Base-by-base conservation (phyloP, 1,140 invertebrate genomes). In the Pygmarrhopalites habei region DNA sequence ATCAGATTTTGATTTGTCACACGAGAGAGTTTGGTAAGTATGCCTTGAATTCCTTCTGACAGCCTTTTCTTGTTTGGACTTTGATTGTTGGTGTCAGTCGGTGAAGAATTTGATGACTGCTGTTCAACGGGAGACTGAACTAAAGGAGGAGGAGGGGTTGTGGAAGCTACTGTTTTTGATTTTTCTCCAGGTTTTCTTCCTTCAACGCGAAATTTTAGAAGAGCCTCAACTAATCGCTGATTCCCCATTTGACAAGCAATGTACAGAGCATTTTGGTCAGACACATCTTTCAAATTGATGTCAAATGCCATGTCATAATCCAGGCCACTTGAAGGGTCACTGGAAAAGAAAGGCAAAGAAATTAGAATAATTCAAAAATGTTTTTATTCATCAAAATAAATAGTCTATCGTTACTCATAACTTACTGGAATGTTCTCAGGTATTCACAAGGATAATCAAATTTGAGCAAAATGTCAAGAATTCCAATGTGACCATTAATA, bases 241-340 rank as follows among this genome's bases (percentile, higher is more conserved):
- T 94, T 92, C 1, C 90, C 90, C 41, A 92, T 78, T 46, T 87
- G 83, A 73, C 89, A 87, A 10, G 91, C 88, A 46, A 94, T 84
- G 76, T 95, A 96, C 0, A 97, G 78, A 47, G 90, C 84, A 62
- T 85, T 94, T 74, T 95, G 90, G 0, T 90, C 92, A 17, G 89
- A 89, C 0, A 87, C 87, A 77, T 97, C 93, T 65, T 86, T 83
- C 49, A 85, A 82, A 76, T 97, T 97, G 5, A 96, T 81, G 77
- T 96, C 91, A 74, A 93, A 95, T 7, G 89, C 83, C 76, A 92
- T 82, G 17, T 84, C 81, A 76, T 91, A 96, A 73, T 92, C 88
- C n/a, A 64, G 43, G 29, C 61, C 58, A 12, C 30, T 53, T 28
- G 30, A 12, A 60, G 56, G 35, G 26, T 52, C 35, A n/a, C 60